A percentile compares a stretch with the other conserved stretches of the same genome.
Evolutionary conservation across 1,140 invertebrate species (phyloP).

Genomic region (Leptinotarsa texana): DNA sequence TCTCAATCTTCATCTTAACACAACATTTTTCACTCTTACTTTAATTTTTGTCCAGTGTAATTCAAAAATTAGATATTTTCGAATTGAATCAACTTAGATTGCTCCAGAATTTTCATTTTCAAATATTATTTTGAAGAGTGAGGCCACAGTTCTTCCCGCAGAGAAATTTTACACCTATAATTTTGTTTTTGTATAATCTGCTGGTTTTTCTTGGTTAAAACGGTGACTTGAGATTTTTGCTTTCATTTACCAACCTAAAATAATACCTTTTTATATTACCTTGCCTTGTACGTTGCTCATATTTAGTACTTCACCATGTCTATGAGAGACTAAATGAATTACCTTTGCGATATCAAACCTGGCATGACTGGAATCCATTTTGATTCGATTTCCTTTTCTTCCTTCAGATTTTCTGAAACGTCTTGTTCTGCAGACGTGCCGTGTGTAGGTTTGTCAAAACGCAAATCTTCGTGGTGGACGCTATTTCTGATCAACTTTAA

Average conservation of each 20-base stretch:
- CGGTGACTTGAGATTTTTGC: constrained; percentile 1
- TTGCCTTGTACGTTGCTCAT: neutral
- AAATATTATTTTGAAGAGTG: too few relatives aligned
- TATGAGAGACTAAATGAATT: neutral
- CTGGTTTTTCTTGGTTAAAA: neutral
- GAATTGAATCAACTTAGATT: too few relatives aligned
- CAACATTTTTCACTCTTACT: too few relatives aligned
- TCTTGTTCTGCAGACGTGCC: neutral
- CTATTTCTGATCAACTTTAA: constrained; percentile 9
- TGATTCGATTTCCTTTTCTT: neutral
- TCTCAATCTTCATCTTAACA: too few relatives aligned
- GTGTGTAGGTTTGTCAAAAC: neutral
- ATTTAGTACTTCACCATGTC: neutral
- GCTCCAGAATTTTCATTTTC: too few relatives aligned
- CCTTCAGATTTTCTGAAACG: neutral
- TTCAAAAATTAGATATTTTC: neutral
- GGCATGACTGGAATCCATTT: constrained; percentile 14
- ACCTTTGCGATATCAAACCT: constrained; percentile 16
- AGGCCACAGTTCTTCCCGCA: too few relatives aligned
- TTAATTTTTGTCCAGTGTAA: too few relatives aligned
- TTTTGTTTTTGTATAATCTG: too few relatives aligned
- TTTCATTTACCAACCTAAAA: constrained; percentile 16
- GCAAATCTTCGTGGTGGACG: neutral
- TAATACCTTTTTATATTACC: neutral
- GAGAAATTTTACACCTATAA: too few relatives aligned